Evolutionary conservation across 2,888 invertebrate genomes (phyloP).

Genomic region (Elaeidobius kamerunicus): DNA sequence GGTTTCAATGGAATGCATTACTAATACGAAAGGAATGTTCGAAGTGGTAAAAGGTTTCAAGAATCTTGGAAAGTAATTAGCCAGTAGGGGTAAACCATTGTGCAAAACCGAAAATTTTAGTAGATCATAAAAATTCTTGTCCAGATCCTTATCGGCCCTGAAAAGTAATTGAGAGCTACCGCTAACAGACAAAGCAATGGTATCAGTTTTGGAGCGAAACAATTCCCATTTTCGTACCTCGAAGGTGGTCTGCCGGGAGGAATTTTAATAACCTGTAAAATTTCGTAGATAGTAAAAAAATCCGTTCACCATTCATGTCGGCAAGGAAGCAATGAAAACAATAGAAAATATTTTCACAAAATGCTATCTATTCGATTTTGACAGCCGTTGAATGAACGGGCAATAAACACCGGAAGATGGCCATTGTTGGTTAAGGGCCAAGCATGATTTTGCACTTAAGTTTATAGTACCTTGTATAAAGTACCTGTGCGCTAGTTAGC

Average conservation of each 20-base stretch:
- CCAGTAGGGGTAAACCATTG: background rate
- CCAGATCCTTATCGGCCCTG: slow-evolving; percentile 1
- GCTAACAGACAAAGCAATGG: slow-evolving; percentile 1
- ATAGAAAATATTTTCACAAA: slow-evolving; percentile 25
- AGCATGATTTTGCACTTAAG: slow-evolving; percentile 51
- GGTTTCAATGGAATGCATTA: background rate
- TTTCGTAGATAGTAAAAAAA: slow-evolving; percentile 17
- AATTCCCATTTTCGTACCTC: slow-evolving; percentile 5
- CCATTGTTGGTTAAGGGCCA: slow-evolving; percentile 32
- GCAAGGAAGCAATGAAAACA: slow-evolving; percentile 8
- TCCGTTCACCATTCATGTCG: slow-evolving; percentile 11
- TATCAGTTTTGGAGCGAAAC: slow-evolving; percentile 1
- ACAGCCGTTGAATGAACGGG: slow-evolving; percentile 24
- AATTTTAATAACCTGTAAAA: slow-evolving; percentile 26
- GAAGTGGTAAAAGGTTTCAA: background rate
- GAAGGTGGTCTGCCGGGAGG: slow-evolving; percentile 15
- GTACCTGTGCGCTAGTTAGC: slow-evolving; percentile 20
- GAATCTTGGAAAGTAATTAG: background rate
- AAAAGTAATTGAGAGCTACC: background rate
- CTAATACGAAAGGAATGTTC: background rate
- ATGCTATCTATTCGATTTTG: slow-evolving; percentile 21
- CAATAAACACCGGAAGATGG: slow-evolving; percentile 28
- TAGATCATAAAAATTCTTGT: slow-evolving; percentile 16
- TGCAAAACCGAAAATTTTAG: slow-evolving; percentile 2
- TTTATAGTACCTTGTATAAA: slow-evolving; percentile 38